Conservation (phyloP, 2,113 vertebrate genomes). For the Alexandromys fortis region DNA sequence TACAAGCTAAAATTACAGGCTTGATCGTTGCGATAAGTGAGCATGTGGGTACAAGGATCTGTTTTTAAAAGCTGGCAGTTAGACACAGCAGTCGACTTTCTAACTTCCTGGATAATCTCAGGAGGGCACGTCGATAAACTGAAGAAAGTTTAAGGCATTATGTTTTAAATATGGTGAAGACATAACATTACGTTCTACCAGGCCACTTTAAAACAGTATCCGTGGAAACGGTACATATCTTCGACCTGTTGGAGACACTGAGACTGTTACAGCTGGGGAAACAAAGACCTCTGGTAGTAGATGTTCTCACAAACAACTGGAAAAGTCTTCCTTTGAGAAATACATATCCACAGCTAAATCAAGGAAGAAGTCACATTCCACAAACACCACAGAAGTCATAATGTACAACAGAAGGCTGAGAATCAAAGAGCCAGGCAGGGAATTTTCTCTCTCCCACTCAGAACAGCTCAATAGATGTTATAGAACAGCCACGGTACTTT, state of each 20-base stretch:
- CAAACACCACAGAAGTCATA: background rate
- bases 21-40: background rate
- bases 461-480: background rate
- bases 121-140: background rate
- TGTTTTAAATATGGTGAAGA: background rate
- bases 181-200: background rate
- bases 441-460: constrained; percentile 25
- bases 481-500: background rate
- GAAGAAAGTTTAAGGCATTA: background rate
- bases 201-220: constrained; percentile 11
- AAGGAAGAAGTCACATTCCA: constrained; percentile 34
- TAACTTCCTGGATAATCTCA: background rate
- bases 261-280: background rate
- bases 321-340: constrained; percentile 18
- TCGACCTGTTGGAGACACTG: background rate
- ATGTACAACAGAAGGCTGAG: background rate
- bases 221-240: background rate
- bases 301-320: background rate
- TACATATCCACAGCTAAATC: background rate
- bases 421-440: background rate
- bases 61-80: constrained; percentile 26
- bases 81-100: background rate
- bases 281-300: background rate
- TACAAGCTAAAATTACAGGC: background rate
- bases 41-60: background rate